Conservation (phyloP, 2,797 vertebrate genomes). For the Molossus alvarezi region DNA sequence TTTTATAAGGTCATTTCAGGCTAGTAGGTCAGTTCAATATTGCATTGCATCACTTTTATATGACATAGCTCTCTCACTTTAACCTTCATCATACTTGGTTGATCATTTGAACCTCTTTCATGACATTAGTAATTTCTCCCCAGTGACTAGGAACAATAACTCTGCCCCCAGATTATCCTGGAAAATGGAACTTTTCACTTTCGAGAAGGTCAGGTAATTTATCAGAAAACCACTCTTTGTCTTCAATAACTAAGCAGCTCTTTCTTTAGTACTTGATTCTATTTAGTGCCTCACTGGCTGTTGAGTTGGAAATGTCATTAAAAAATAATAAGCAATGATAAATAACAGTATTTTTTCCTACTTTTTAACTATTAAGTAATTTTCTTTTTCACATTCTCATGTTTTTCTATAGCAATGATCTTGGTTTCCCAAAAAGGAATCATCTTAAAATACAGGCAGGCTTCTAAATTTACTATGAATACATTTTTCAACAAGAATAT, state of each 20-base stretch:
- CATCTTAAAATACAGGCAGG: constrained; percentile 35
- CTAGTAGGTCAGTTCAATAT: not conserved
- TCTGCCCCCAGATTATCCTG: not conserved
- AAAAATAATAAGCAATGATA: constrained; percentile 54
- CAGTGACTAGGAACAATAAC: constrained; percentile 21
- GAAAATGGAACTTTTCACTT: constrained; percentile 66
- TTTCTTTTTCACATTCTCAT: constrained; percentile 55
- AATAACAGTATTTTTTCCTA: not conserved
- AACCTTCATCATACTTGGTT: not conserved
- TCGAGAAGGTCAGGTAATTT: constrained; percentile 32
- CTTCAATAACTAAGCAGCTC: constrained; percentile 37
- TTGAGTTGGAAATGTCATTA: constrained; percentile 19
- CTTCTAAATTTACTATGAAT: constrained; percentile 23
- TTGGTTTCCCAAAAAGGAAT: constrained; percentile 24
- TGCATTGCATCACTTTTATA: not conserved
- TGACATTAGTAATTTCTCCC: constrained; percentile 49
- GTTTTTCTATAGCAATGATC: constrained; percentile 29
- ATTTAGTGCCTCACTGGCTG: not conserved
- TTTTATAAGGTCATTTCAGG: not conserved
- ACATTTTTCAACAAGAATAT: constrained; percentile 10
- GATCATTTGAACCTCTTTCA: not conserved
- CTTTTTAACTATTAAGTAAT: constrained; percentile 39
- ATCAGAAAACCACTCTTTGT: constrained; percentile 52
- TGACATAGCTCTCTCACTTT: constrained; percentile 25
- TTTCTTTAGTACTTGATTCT: constrained; percentile 42